phyloP scores from a whole-genome alignment of 2,888 invertebrate species.

The Poecilobothrus nobilitatus region DNA sequence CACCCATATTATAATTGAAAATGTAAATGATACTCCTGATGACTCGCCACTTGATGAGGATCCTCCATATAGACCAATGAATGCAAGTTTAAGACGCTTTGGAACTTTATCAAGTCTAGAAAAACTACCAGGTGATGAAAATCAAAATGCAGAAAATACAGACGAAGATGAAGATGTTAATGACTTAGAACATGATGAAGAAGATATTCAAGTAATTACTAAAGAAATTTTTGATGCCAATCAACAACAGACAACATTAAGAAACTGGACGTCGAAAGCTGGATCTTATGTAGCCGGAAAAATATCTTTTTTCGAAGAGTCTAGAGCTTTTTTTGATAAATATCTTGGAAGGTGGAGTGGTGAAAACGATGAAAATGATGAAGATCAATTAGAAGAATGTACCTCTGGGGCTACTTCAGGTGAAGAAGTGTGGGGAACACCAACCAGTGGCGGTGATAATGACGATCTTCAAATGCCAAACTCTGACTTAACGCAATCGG shows the following conservation, averaged over 20 bases:
- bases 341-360: constrained; percentile 49
- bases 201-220: constrained; percentile 29
- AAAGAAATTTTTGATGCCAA: constrained; percentile 26
- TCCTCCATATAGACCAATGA: constrained; percentile 63
- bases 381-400: constrained; percentile 62
- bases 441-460: constrained; percentile 74
- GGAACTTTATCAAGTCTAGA: constrained; percentile 68
- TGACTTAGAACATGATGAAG: constrained; percentile 26
- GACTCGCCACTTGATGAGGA: constrained; percentile 66
- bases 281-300: constrained; percentile 76
- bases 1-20: constrained; percentile 37
- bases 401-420: constrained; percentile 77
- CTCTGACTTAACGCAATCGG: constrained; percentile 60
- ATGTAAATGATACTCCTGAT: constrained; percentile 51
- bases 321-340: constrained; percentile 45
- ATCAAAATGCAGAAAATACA: constrained; percentile 45
- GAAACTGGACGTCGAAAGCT: constrained; percentile 70
- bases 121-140: constrained; percentile 53
- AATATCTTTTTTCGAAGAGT: constrained; percentile 61
- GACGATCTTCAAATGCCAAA: constrained; percentile 61
- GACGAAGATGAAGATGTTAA: constrained; percentile 29
- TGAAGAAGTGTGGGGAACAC: constrained; percentile 83
- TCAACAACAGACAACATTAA: constrained; percentile 20
- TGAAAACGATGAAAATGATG: constrained; percentile 36
- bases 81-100: constrained; percentile 47